phyloP scores from a whole-genome alignment of 2,113 vertebrate genomes.

The Nothoprocta perdicaria region DNA sequence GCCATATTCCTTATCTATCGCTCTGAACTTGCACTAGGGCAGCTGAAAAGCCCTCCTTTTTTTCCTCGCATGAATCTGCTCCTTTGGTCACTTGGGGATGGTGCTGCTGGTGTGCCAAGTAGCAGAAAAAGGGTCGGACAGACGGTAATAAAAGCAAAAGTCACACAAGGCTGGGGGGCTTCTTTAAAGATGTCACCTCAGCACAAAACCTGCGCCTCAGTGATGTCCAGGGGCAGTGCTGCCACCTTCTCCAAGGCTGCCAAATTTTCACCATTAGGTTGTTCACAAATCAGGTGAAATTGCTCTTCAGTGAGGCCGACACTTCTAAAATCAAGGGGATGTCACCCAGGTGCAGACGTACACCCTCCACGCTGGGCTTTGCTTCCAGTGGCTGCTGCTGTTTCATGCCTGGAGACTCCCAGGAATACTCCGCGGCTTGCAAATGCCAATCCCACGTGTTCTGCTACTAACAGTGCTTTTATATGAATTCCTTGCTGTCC shows the following conservation, averaged over 20 bases:
- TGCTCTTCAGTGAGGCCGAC: neutral
- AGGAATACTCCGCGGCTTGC: neutral
- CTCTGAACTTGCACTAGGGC: neutral
- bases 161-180: neutral
- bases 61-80: neutral
- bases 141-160: neutral
- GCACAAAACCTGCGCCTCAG: neutral
- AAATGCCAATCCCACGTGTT: neutral
- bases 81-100: rapidly evolving
- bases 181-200: neutral
- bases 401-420: neutral
- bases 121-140: neutral
- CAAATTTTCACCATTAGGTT: neutral
- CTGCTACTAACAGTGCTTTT: neutral
- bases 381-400: neutral
- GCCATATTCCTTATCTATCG: rapidly evolving
- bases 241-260: neutral
- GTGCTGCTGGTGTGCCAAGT: neutral
- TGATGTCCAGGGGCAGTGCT: neutral
- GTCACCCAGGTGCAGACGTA: neutral
- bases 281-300: neutral
- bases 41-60: neutral
- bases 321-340: neutral
- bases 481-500: neutral
- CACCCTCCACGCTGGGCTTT: neutral